These are phyloP conservation scores for Coregonus sp. DNA, from an alignment of 2,797 vertebrate genomes.

Conservation along the genomic window DNA sequence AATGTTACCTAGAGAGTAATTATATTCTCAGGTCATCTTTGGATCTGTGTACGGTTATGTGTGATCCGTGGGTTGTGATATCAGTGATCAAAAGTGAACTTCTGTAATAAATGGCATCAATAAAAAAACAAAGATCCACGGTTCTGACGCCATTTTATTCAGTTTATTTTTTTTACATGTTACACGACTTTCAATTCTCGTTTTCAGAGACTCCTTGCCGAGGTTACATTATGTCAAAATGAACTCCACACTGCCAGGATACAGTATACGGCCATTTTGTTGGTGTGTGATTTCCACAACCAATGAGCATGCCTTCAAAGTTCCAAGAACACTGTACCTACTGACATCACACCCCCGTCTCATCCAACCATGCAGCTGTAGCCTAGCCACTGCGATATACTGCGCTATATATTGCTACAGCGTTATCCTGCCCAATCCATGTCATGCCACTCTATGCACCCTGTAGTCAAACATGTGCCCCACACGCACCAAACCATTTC, in stretches of 20 bases:
- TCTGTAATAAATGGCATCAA: not conserved
- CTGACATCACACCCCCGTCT: conserved; percentile 14
- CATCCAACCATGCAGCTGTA: conserved; percentile 14
- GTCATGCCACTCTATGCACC: conserved; percentile 2
- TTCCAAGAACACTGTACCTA: conserved; percentile 23
- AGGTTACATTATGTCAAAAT: conserved; percentile 41
- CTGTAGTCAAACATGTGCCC: conserved; percentile 12
- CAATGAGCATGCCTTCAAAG: conserved; percentile 26
- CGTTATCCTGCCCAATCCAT: conserved; percentile 15
- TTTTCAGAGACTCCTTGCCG: conserved; percentile 33
- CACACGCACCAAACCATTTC: conserved; percentile 17
- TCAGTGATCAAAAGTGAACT: not conserved
- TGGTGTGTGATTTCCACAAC: conserved; percentile 33
- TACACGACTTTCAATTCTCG: conserved; percentile 21
- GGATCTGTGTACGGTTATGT: not conserved
- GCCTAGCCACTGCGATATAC: conserved; percentile 2
- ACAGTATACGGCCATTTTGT: conserved; percentile 33
- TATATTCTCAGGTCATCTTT: no score
- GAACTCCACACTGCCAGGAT: conserved; percentile 30
- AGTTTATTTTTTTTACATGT: conserved; percentile 33
- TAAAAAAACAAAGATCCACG: conserved; percentile 11
- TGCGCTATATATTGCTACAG: conserved; percentile 25
- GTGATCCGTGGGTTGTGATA: not conserved
- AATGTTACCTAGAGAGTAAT: no score
- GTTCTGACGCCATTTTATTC: conserved; percentile 31